Base-by-base conservation (phyloP, 1,140 invertebrate genomes). In the Zaprionus kolodkinae region DNA sequence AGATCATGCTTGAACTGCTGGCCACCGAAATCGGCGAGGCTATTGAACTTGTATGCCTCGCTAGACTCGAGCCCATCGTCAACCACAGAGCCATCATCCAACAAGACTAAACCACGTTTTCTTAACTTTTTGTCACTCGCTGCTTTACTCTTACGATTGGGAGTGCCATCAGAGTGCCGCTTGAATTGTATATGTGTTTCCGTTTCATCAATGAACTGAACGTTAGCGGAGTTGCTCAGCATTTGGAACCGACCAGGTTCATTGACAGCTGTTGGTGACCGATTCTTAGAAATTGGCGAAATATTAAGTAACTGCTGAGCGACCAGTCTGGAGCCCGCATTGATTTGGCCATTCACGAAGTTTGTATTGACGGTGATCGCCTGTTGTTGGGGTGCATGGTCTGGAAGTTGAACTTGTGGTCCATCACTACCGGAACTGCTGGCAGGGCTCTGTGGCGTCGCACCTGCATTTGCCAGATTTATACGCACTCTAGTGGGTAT, bases 21-120 rank as follows among this genome's bases (percentile, higher is more conserved):
- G 6, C 94, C 93, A 0, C 95, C 95, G n/a, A 96, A 95, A 57
- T 94, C 95, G 5, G 95, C 94, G 13, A 96, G 91, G 7, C 96
- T 96, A 9, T 95, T 91, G 54, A 88, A 92, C 10, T 95, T 81
- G 30, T 67, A 74, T 33, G 50, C 56, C 9, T 71, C 76, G 15
- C 56, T 76, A 21, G 21, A 40, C 3, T 30, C 65, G 11, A 45
- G 33, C 9, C 63, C 93, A 74, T 96, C 95, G 68, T 96, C 95
- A 0, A 96, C 92, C 33, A 96, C 91, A 1, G 95, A 94, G 1
- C 95, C 95, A 70, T 95, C 95, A 0, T 94, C 93, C 2, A 96
- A 82, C 2, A 94, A 93, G 2, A 95, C 93, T 3, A 96, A 84
- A 9, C 94, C 95, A 5, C 96, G 93, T 76, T 96, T 95, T 6